These are phyloP conservation scores for Neoniphon sammara DNA, from an alignment of 2,797 vertebrate species.

Conservation along the genomic window DNA sequence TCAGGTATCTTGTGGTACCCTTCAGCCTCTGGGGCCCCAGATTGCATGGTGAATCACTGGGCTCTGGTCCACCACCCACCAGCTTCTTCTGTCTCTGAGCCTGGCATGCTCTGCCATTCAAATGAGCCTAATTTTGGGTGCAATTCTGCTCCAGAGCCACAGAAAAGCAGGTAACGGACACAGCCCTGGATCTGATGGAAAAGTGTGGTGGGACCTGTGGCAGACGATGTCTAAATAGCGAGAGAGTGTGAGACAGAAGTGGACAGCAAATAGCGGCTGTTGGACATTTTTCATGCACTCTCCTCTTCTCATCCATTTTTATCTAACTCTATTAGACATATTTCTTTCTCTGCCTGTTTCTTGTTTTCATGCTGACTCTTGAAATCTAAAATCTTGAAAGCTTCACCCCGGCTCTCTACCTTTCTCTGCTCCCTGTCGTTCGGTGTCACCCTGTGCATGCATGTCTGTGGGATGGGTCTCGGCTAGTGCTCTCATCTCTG, in stretches of 20 bases:
- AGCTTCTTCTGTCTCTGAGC: constrained; percentile 49
- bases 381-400: constrained; percentile 37
- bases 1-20: constrained; percentile 30
- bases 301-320: constrained; percentile 11
- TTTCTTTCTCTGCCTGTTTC: constrained; percentile 25
- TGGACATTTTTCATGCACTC: constrained; percentile 32
- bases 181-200: constrained; percentile 31
- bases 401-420: constrained; percentile 8
- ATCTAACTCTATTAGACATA: constrained; percentile 34
- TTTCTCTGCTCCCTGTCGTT: constrained; percentile 13
- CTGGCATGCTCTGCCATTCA: constrained; percentile 63
- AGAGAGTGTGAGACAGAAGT: constrained; percentile 35
- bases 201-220: constrained; percentile 30
- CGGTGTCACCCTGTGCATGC: constrained; percentile 8
- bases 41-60: constrained; percentile 59
- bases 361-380: constrained; percentile 27
- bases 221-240: constrained; percentile 32
- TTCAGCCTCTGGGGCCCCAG: constrained; percentile 49
- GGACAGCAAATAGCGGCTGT: constrained; percentile 20
- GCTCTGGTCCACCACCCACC: constrained; percentile 48
- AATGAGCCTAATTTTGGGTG: constrained; percentile 48
- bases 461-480: constrained; percentile 24
- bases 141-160: constrained; percentile 16
- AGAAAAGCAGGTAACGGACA: constrained; percentile 22
- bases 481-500: not conserved